Conservation (phyloP, 2,888 invertebrate genomes). For the Dasysyrphus albostriatus region DNA sequence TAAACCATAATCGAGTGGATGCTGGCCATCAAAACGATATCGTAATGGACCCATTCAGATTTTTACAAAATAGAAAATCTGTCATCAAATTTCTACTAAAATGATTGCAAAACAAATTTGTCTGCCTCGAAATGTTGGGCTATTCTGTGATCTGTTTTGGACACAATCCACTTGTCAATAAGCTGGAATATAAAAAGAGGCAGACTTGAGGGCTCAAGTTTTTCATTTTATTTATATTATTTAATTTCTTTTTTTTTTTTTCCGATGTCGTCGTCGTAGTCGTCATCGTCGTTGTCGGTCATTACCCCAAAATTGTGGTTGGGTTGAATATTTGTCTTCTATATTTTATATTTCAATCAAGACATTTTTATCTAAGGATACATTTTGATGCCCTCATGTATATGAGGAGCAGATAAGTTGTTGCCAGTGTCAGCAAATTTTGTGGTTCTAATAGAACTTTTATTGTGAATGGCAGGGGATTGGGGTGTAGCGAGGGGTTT, state of each 20-base stretch:
- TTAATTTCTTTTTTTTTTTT: not conserved
- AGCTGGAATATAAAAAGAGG: constrained; percentile 21
- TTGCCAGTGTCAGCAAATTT: constrained; percentile 67
- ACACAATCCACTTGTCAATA: constrained; percentile 34
- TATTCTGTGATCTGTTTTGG: constrained; percentile 35
- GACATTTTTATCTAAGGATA: constrained; percentile 66
- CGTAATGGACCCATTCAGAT: constrained; percentile 65
- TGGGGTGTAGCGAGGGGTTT: not conserved
- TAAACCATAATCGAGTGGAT: constrained; percentile 74
- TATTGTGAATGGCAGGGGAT: constrained; percentile 20
- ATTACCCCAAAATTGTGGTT: not conserved
- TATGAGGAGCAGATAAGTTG: constrained; percentile 65
- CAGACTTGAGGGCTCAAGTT: constrained; percentile 33
- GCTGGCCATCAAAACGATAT: constrained; percentile 59
- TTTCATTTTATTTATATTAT: constrained; percentile 7
- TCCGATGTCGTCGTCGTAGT: not conserved
- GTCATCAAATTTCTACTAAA: constrained; percentile 63
- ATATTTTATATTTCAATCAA: constrained; percentile 66
- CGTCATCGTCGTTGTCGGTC: not conserved
- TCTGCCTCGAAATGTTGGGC: constrained; percentile 29
- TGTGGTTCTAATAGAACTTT: constrained; percentile 30
- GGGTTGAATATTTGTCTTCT: constrained; percentile 22
- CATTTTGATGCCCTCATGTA: constrained; percentile 44
- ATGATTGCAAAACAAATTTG: constrained; percentile 62
- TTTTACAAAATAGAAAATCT: constrained; percentile 60